These are phyloP conservation scores for Folsomia manolachei DNA, from an alignment of 2,888 invertebrate genomes.

Conservation along the genomic window DNA sequence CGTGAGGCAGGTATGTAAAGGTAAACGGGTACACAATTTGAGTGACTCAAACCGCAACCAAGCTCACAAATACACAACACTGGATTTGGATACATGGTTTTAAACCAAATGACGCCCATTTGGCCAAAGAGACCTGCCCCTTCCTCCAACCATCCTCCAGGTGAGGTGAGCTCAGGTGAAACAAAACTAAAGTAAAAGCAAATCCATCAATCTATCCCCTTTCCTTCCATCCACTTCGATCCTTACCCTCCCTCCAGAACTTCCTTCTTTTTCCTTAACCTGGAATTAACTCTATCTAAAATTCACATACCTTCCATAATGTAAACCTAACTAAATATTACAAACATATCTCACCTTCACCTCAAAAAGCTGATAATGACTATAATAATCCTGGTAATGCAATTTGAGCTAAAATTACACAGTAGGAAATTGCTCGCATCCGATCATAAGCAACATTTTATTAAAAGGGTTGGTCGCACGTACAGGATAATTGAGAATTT, in stretches of 20 bases:
- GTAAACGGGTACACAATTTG: no score
- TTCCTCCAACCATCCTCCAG: not conserved
- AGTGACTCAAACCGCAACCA: no score
- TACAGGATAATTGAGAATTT: no score
- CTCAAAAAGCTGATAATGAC: not conserved
- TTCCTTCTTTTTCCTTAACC: no score
- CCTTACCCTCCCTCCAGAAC: no score
- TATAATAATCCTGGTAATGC: not conserved
- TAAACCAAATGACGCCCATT: not conserved
- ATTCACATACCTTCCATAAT: not conserved
- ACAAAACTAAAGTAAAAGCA: not conserved
- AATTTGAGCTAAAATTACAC: not conserved
- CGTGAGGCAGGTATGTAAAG: no score
- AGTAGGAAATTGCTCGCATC: not conserved
- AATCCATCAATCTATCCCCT: not conserved
- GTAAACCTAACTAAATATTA: not conserved
- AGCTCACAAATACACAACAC: no score
- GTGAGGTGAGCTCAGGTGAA: not conserved
- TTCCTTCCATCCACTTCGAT: not conserved
- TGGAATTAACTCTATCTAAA: not conserved
- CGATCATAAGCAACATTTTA: not conserved
- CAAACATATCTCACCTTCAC: not conserved
- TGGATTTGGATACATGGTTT: no score
- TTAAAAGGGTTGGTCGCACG: not conserved
- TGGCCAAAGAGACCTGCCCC: not conserved